These are phyloP conservation scores for Chrosomus eos DNA, from an alignment of 2,797 vertebrate species.

Conservation along the genomic window DNA sequence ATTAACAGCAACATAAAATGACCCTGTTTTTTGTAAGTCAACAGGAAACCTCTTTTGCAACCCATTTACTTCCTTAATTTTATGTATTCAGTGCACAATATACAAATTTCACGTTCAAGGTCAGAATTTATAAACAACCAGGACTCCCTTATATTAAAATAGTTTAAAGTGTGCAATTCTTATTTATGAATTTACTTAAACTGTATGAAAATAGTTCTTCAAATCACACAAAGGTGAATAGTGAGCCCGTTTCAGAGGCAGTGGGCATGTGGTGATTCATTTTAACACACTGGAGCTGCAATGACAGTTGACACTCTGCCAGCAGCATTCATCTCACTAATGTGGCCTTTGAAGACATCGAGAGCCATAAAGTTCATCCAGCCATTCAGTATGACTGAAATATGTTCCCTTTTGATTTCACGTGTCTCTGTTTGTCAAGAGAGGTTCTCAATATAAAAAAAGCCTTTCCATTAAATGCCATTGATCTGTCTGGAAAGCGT, in stretches of 20 bases:
- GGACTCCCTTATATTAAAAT: not conserved
- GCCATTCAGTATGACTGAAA: constrained; percentile 23
- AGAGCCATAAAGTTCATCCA: constrained; percentile 33
- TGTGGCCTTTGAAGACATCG: constrained; percentile 39
- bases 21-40: not conserved
- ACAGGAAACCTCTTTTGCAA: not conserved
- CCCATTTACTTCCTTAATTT: not conserved
- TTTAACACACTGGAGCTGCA: constrained; percentile 15
- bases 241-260: constrained; percentile 4
- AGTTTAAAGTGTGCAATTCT: not conserved
- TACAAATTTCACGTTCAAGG: not conserved
- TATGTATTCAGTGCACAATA: not conserved
- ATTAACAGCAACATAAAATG: not conserved
- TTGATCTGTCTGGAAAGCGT: not conserved
- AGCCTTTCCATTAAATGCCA: not conserved
- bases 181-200: not conserved
- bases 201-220: not conserved
- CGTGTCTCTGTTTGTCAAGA: not conserved
- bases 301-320: constrained; percentile 44
- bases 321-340: constrained; percentile 24
- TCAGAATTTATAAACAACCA: not conserved
- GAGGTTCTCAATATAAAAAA: not conserved
- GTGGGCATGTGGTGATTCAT: constrained; percentile 5
- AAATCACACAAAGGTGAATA: not conserved
- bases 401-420: constrained; percentile 20